Evolutionary conservation across 2,797 vertebrate species (phyloP).

Genomic region (Schizopygopsis malacanthus): DNA sequence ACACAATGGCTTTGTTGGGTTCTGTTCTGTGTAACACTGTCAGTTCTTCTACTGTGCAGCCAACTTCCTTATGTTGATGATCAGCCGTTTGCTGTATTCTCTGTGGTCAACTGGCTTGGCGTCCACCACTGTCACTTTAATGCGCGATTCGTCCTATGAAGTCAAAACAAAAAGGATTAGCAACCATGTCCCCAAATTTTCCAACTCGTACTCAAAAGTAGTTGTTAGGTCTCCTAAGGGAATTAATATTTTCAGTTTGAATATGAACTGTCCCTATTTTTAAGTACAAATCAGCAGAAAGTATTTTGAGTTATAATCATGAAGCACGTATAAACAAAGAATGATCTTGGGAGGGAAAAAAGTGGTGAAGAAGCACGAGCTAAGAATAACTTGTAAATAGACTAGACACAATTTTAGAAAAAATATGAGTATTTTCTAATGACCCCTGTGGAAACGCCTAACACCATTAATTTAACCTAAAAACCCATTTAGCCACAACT

Average conservation of each 20-base stretch:
- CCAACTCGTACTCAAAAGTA: not conserved
- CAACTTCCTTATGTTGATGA: constrained; percentile 87
- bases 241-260: not conserved
- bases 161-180: not conserved
- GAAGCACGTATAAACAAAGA: not conserved
- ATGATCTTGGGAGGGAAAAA: not conserved
- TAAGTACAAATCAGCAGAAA: not conserved
- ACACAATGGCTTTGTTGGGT: not conserved
- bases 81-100: constrained; percentile 91
- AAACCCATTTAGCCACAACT: constrained; percentile 33
- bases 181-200: not conserved
- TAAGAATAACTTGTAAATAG: not conserved
- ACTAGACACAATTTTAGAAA: not conserved
- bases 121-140: constrained; percentile 91
- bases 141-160: constrained; percentile 91
- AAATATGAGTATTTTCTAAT: constrained; percentile 1
- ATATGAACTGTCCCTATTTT: constrained; percentile 11
- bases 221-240: constrained; percentile 6
- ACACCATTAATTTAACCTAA: constrained; percentile 37
- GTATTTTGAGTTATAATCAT: not conserved
- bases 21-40: not conserved
- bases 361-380: not conserved
- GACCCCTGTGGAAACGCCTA: constrained; percentile 37
- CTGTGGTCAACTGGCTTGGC: constrained; percentile 91
- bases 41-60: constrained; percentile 67